These are phyloP conservation scores for Amphipoea oculea DNA, from an alignment of 2,888 invertebrate species.

Conservation along the genomic window DNA sequence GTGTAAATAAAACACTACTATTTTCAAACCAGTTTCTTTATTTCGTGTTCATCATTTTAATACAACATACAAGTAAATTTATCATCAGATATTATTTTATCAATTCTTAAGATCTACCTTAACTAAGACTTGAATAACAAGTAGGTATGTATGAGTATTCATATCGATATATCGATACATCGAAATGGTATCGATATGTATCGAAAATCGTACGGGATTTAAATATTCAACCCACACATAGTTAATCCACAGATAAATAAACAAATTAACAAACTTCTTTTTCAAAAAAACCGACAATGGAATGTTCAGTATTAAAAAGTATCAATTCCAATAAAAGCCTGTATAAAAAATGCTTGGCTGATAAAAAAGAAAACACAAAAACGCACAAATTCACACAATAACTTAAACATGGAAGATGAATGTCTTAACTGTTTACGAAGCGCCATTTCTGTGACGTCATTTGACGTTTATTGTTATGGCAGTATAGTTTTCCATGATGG, in stretches of 20 bases:
- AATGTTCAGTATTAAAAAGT: conserved; percentile 67
- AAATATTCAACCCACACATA: conserved; percentile 67
- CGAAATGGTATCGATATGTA: conserved; percentile 68
- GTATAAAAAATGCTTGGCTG: conserved; percentile 62
- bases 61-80: conserved; percentile 91
- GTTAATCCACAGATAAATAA: conserved; percentile 67
- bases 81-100: conserved; percentile 90
- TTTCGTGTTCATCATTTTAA: conserved; percentile 90
- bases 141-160: conserved; percentile 80
- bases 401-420: conserved; percentile 69
- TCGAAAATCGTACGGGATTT: conserved; percentile 63
- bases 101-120: conserved; percentile 89
- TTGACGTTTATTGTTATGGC: conserved; percentile 64
- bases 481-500: conserved; percentile 64
- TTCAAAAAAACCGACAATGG: conserved; percentile 62
- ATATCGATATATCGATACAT: conserved; percentile 66
- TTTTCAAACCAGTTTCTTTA: conserved; percentile 90
- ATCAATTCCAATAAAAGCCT: conserved; percentile 69
- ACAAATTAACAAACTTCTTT: conserved; percentile 69
- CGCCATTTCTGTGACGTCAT: conserved; percentile 67
- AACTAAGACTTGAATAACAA: conserved; percentile 89
- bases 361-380: conserved; percentile 68
- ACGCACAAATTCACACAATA: conserved; percentile 69
- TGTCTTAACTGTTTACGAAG: conserved; percentile 64
- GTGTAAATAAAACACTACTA: conserved; percentile 81